Evolutionary conservation across 2,888 invertebrate genomes (phyloP), one percentile per base, ranked within the genome.

Genomic region (Drepanosiphum platanoidis): DNA sequence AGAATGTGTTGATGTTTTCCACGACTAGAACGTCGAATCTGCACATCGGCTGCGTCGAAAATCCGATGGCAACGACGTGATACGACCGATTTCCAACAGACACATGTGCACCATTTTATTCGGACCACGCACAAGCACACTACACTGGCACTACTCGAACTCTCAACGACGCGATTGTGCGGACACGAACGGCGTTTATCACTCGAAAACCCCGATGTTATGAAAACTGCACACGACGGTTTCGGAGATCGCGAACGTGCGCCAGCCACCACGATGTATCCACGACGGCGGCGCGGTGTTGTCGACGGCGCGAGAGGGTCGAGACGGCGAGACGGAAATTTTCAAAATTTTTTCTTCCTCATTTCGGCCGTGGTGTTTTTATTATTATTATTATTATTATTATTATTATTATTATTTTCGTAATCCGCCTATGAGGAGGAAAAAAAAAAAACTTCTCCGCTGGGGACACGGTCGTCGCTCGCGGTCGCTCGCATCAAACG

Each of bases 321-420:
- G 34, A 70, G 68, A 74, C 75, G 15, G 27, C 68, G 52, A 74
- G 74, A 84, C 36, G 36, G 27, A 75, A 75, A 84, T 84, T 52
- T 75, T 75, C 68, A 84, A 84, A 74, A 84, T 84, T 84, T 84
- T 84, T 77, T 84, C 75, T 75, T 84, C 75, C 83, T 84, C 83
- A 84, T 84, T 84, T 84, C 66, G 74, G 30, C 83, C 75, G 64
- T n/a, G n/a, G n/a, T n/a, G n/a, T n/a, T n/a, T n/a, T n/a, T n/a
- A n/a, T n/a, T n/a, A n/a, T n/a, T n/a, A n/a, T n/a, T n/a, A n/a
- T n/a, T n/a, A n/a, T n/a, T n/a, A n/a, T n/a, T n/a, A n/a, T n/a
- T n/a, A n/a, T n/a, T n/a, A n/a, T 75, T 83, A 30, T 82, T 83
- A 72, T 84, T 74, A 84, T 84, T 77, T 75, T 84, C 36, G 66